Evolutionary conservation across 2,113 vertebrate genomes (phyloP), one percentile per base, ranked within the genome.

Genomic region (Tympanuchus pallidicinctus): DNA sequence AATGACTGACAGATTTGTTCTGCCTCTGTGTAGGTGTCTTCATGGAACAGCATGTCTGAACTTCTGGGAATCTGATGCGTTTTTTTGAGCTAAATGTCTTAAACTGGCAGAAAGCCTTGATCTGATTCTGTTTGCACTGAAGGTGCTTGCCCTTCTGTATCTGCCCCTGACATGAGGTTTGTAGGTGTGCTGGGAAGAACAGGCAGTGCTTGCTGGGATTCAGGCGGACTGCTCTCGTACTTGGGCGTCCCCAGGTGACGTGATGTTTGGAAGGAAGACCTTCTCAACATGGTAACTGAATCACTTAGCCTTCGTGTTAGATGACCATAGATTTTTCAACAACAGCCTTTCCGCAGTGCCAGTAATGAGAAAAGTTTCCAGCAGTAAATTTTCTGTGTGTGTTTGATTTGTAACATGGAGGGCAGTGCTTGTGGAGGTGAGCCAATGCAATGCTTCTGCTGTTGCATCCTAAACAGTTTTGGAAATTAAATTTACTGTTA

Each of bases 371-470:
- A 78, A 61, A 78, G 32, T 90, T 93, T 78, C 65, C 70, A 93
- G 61, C 72, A 86, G 79, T 90, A 88, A 34, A 66, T 89, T 72
- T 89, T 90, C 82, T 91, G 69, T 52, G 66, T 80, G 76, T 94
- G 76, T 57, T 93, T 74, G 70, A 54, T 79, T 82, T 72, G 36
- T 88, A 88, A 20, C 40, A 4, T 45, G 63, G 87, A 36, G 0
- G 6, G 52, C 61, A 78, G 74, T 40, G 43, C 43, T 40, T 52
- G 78, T 91, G 82, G 82, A 88, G 90, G 42, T 10, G 59, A 86
- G 79, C 82, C 86, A 88, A 1, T 16, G 69, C 76, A 47, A 48
- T 0, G 0, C 86, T 93, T 72, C 3, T 10, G 56, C 79, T 43
- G 1, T 36, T 92, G 86, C 79, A 71, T 93, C 82, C 73, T 77